A percentile compares a stretch with the other conserved stretches of the same genome.
phyloP scores from a whole-genome alignment of 2,888 invertebrate species.

The Thysanoteuthis rhombus region DNA sequence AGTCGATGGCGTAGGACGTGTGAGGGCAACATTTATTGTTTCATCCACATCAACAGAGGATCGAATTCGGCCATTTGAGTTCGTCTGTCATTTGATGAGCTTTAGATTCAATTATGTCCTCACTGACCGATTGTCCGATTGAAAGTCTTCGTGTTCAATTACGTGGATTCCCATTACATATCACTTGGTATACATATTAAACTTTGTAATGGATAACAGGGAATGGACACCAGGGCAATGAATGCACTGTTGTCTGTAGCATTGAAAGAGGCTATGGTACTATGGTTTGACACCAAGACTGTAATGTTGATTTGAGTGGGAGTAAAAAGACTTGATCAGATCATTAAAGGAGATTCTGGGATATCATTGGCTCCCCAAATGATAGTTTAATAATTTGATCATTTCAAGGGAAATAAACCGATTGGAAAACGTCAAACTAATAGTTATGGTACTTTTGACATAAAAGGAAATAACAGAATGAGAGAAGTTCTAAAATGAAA shows the following conservation, averaged over 20 bases:
- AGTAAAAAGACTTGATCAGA: not conserved
- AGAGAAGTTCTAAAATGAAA: too few species aligned
- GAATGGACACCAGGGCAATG: not conserved
- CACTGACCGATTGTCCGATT: not conserved
- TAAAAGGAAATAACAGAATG: too few species aligned
- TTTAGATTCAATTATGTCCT: not conserved
- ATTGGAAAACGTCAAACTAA: too few species aligned
- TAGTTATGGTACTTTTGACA: too few species aligned
- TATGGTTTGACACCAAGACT: not conserved
- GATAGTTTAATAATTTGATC: too few species aligned
- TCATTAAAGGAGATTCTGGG: not conserved
- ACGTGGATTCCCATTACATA: not conserved
- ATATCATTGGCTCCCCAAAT: too few species aligned
- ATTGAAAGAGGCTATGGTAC: too few species aligned
- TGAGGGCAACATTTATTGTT: not conserved
- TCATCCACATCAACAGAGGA: not conserved
- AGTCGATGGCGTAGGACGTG: not conserved
- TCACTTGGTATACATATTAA: not conserved
- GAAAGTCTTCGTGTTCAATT: not conserved
- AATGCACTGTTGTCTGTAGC: not conserved
- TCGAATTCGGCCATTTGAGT: not conserved
- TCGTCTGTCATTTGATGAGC: not conserved
- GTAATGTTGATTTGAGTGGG: not conserved
- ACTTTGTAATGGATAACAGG: not conserved
- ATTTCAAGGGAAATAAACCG: too few species aligned